Conservation (phyloP, 2,797 vertebrate genomes). For the Sternotherus odoratus region DNA sequence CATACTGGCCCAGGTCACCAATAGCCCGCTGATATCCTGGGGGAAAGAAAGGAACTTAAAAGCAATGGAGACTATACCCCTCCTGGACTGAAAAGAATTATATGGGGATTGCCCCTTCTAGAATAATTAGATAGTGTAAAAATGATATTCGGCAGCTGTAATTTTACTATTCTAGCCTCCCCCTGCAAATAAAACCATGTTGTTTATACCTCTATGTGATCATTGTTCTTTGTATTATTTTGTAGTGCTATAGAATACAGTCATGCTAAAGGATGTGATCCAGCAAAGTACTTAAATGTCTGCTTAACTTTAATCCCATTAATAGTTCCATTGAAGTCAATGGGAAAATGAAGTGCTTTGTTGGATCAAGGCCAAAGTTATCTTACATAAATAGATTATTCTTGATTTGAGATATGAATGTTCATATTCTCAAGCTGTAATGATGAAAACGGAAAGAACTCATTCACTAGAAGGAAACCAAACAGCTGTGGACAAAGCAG, state of each 20-base stretch:
- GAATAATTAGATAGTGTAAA: background rate
- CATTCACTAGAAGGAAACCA: background rate
- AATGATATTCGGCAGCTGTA: fast-evolving
- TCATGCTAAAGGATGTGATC: background rate
- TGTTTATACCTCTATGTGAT: background rate
- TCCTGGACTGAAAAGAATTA: background rate
- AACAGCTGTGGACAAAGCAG: background rate
- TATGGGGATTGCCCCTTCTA: background rate
- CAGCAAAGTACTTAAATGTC: background rate
- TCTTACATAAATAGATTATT: slow-evolving; percentile 15
- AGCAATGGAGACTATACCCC: background rate
- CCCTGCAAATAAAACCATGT: background rate
- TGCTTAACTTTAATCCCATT: background rate
- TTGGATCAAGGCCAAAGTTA: slow-evolving; percentile 37
- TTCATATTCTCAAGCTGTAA: slow-evolving; percentile 5
- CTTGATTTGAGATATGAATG: slow-evolving; percentile 11
- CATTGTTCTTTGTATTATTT: background rate
- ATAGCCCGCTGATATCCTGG: background rate
- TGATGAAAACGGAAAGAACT: background rate
- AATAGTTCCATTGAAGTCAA: slow-evolving; percentile 16
- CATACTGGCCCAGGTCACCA: background rate
- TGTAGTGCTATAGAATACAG: background rate
- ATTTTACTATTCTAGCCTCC: background rate
- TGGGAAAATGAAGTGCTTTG: slow-evolving; percentile 43
- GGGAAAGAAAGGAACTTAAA: background rate